A percentile compares a stretch with the other conserved stretches of the same genome.
phyloP scores from a whole-genome alignment of 1,140 invertebrate genomes.

The Batillaria attramentaria region DNA sequence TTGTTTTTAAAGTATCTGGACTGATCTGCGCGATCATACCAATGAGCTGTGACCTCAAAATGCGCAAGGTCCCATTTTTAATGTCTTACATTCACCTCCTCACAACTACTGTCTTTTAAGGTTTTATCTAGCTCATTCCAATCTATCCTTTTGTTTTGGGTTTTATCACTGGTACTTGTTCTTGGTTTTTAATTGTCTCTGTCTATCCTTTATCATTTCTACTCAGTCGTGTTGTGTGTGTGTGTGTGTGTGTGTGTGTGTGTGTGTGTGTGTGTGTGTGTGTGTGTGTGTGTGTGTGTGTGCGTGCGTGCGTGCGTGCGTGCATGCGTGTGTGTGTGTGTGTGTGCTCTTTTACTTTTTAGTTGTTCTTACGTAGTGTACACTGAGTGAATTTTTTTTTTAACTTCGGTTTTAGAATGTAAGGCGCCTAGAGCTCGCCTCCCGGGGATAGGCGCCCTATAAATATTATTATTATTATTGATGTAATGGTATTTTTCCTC shows the following conservation, averaged over 20 bases:
- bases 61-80: neutral
- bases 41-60: neutral
- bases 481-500: neutral
- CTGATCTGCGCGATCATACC: too few species aligned
- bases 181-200: neutral
- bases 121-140: neutral
- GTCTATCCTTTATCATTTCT: conserved; percentile 1
- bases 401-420: too few species aligned
- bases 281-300: conserved; percentile 19
- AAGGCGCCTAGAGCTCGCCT: too few species aligned
- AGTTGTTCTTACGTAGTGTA: neutral
- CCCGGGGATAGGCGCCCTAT: too few species aligned
- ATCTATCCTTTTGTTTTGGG: neutral
- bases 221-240: neutral
- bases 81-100: neutral
- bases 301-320: neutral
- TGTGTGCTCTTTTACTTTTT: neutral
- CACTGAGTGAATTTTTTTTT: neutral
- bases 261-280: conserved; percentile 15
- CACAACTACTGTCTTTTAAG: neutral
- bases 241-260: neutral
- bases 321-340: neutral
- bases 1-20: too few species aligned
- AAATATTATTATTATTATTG: neutral
- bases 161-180: neutral